phyloP scores from a whole-genome alignment of 2,113 vertebrate species.

The Coptodon rendalli region DNA sequence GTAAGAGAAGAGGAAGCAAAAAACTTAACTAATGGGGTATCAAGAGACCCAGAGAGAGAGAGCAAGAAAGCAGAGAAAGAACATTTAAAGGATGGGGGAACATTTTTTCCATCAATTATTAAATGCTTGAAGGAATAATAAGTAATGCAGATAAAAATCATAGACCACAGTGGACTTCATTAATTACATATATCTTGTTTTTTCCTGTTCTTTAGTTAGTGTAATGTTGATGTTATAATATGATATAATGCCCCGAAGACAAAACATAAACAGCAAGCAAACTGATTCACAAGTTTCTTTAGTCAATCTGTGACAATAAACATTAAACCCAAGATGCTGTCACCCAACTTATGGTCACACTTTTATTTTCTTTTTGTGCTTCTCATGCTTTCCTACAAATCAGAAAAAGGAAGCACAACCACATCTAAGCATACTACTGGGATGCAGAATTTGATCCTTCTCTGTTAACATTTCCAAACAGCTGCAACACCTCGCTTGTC shows the following conservation, averaged over 20 bases:
- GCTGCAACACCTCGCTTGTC: neutral
- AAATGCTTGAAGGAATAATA: conserved; percentile 23
- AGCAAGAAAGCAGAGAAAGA: neutral
- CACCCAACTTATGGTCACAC: neutral
- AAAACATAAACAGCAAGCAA: neutral
- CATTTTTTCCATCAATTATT: conserved; percentile 41
- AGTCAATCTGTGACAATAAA: conserved; percentile 3
- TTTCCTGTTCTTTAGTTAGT: neutral
- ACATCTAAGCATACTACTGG: neutral
- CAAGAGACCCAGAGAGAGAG: conserved; percentile 5
- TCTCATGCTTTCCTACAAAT: neutral
- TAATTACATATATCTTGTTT: conserved; percentile 4
- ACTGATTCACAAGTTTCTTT: conserved; percentile 8
- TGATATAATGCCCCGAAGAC: neutral
- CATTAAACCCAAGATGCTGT: neutral
- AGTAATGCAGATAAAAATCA: neutral
- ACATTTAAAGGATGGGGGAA: neutral
- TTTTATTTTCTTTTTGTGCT: neutral
- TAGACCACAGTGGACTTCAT: neutral
- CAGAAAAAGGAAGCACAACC: neutral
- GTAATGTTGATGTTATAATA: neutral
- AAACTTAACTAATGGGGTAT: conserved; percentile 31
- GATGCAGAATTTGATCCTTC: conserved; percentile 8
- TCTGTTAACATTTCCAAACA: conserved; percentile 15
- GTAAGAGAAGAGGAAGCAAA: conserved; percentile 4